phyloP scores from a whole-genome alignment of 2,113 vertebrate species.

The Anguilla japonica region DNA sequence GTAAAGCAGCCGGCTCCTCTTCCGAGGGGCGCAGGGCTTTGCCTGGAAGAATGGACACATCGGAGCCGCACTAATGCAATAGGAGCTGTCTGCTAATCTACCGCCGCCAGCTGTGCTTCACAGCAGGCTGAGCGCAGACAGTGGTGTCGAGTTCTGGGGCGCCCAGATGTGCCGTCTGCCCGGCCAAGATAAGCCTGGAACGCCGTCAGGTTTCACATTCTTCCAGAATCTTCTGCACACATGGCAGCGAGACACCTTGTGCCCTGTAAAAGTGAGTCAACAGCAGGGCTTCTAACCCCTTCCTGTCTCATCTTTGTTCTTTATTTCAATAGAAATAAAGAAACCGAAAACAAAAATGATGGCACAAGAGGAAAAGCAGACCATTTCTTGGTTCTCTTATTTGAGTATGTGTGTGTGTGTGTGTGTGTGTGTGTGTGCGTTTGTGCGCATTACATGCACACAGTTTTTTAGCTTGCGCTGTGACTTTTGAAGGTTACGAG shows the following conservation, averaged over 20 bases:
- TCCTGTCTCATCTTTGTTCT: neutral
- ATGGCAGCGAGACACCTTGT: neutral
- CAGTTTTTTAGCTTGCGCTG: slow-evolving; percentile 19
- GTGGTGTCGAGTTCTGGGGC: slow-evolving; percentile 5
- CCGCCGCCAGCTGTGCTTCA: neutral
- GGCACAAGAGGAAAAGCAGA: neutral
- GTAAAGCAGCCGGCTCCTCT: neutral
- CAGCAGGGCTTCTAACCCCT: neutral
- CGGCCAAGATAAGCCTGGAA: slow-evolving; percentile 36
- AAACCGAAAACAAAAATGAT: neutral
- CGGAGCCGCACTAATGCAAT: neutral
- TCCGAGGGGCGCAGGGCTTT: neutral
- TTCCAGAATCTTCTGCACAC: neutral
- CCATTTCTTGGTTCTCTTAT: neutral
- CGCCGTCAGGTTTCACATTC: slow-evolving; percentile 3
- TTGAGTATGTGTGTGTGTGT: neutral
- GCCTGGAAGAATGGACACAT: neutral
- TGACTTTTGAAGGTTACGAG: slow-evolving; percentile 2
- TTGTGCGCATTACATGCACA: neutral
- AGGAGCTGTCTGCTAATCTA: neutral
- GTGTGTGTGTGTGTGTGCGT: neutral
- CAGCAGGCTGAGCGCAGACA: neutral
- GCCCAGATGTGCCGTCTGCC: slow-evolving; percentile 11
- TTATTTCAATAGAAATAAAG: neutral
- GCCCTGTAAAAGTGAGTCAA: neutral